Evolutionary conservation across 2,113 vertebrate species (phyloP).

Genomic region (Perccottus glenii): DNA sequence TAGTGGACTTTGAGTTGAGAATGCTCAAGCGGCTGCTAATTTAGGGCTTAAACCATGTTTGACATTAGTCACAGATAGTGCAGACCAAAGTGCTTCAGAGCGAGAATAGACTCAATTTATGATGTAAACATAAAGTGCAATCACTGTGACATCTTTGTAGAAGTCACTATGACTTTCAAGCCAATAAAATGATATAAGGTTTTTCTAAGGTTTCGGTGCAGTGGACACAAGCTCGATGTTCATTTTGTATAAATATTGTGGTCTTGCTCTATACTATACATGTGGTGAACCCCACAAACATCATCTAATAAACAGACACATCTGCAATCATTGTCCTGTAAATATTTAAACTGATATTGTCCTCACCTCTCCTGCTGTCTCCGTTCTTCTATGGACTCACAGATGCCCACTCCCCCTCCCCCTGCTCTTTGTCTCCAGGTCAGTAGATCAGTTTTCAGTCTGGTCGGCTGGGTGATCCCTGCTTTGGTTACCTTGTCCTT

Average conservation of each 20-base stretch:
- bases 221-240: too few species aligned
- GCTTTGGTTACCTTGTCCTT: slow-evolving; percentile 67
- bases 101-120: neutral
- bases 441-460: slow-evolving; percentile 70
- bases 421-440: slow-evolving; percentile 52
- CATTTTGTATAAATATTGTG: neutral
- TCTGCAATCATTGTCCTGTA: slow-evolving; percentile 24
- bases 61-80: neutral
- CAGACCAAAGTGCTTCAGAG: neutral
- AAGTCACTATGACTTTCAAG: neutral
- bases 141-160: neutral
- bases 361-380: slow-evolving; percentile 11
- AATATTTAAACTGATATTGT: slow-evolving; percentile 29
- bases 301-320: slow-evolving; percentile 35
- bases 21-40: neutral
- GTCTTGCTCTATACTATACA: slow-evolving; percentile 4
- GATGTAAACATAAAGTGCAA: neutral
- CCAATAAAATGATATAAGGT: too few species aligned
- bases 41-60: neutral
- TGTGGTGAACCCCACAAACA: slow-evolving; percentile 38
- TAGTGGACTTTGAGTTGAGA: neutral
- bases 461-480: slow-evolving; percentile 49
- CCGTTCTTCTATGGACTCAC: slow-evolving; percentile 35
- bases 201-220: neutral
- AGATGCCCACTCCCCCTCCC: slow-evolving; percentile 44